Evolutionary conservation across 2,888 invertebrate species (phyloP).

Genomic region (Oligia latruncula): DNA sequence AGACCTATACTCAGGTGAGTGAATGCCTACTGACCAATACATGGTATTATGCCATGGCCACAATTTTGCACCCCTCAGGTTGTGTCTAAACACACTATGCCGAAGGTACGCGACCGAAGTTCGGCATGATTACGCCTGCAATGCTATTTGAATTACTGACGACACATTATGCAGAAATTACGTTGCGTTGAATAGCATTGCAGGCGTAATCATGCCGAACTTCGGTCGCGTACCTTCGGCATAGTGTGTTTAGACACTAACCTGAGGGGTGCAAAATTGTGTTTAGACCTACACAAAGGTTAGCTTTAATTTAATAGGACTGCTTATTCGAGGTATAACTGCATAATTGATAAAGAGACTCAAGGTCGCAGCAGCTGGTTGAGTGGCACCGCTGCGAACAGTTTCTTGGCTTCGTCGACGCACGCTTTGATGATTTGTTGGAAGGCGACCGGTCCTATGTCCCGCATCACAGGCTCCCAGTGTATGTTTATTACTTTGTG

Average conservation of each 20-base stretch:
- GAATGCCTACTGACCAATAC: neutral
- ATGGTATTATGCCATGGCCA: no score
- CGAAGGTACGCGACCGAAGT: no score
- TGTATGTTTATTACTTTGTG: constrained; percentile 85
- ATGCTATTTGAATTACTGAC: no score
- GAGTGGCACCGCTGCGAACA: constrained; percentile 83
- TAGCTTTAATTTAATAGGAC: neutral
- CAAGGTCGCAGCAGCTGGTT: constrained; percentile 77
- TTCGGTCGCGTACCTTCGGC: no score
- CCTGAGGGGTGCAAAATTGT: neutral
- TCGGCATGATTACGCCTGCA: no score
- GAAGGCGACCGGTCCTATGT: constrained; percentile 86
- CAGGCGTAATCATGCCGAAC: no score
- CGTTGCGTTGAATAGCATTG: no score
- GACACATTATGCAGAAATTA: no score
- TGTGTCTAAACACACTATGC: no score
- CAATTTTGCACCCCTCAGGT: no score
- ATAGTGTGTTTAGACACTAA: no score
- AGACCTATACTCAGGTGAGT: neutral
- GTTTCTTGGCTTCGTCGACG: constrained; percentile 85
- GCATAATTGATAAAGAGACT: constrained; percentile 11
- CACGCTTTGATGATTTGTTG: constrained; percentile 86
- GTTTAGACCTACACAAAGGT: neutral
- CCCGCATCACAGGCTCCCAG: constrained; percentile 88
- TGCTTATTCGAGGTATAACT: constrained; percentile 22